These are phyloP conservation scores for Gandaritis pyraliata DNA, from an alignment of 2,888 invertebrate species.

Conservation along the genomic window DNA sequence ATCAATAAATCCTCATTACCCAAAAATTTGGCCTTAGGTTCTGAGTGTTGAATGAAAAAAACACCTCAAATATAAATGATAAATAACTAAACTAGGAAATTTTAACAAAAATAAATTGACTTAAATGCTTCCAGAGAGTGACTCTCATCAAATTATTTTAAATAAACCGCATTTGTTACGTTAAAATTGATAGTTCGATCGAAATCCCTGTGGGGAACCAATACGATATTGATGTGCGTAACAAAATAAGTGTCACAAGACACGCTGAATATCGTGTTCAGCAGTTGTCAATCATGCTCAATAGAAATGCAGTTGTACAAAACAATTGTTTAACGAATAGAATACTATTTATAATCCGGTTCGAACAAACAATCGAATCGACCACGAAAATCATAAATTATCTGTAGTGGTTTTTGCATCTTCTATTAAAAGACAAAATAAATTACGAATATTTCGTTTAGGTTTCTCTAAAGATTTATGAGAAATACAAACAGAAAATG, in stretches of 20 bases:
- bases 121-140: neutral
- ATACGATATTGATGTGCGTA: neutral
- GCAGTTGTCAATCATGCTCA: slow-evolving; percentile 18
- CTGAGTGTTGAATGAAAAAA: neutral
- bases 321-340: no score
- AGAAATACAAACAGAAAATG: no score
- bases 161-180: neutral
- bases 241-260: slow-evolving; percentile 4
- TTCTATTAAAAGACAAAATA: no score
- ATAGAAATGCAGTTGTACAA: neutral
- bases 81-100: neutral
- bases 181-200: no score
- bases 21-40: neutral
- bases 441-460: no score
- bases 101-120: neutral
- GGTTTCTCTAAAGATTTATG: no score
- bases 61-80: neutral
- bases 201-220: no score
- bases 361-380: no score
- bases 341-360: no score
- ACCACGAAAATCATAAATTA: no score
- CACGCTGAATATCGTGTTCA: slow-evolving; percentile 14
- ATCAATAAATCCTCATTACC: slow-evolving; percentile 1
- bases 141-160: neutral
- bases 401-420: no score